Evolutionary conservation across 2,888 invertebrate genomes (phyloP).

Genomic region (Dynastes maya): DNA sequence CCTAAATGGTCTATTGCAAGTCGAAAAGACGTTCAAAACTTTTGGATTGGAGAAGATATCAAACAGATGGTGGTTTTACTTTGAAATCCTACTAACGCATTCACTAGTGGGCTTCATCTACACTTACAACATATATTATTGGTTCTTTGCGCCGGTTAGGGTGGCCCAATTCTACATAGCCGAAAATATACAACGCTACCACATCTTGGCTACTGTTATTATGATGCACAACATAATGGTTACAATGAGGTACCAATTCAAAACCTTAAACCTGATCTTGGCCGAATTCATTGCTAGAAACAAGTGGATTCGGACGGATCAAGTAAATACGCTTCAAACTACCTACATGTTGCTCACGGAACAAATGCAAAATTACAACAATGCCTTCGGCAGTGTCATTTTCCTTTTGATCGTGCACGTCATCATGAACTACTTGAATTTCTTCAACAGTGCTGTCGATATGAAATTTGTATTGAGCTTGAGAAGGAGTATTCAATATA

Average conservation of each 20-base stretch:
- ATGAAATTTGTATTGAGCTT: background rate
- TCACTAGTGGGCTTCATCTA: background rate
- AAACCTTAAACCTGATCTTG: conserved; percentile 16
- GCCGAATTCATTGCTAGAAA: background rate
- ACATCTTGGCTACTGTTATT: background rate
- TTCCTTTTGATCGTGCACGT: background rate
- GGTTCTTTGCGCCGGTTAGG: background rate
- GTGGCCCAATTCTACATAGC: background rate
- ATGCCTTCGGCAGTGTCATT: background rate
- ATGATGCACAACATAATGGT: background rate
- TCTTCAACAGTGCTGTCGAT: background rate
- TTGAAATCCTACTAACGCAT: background rate
- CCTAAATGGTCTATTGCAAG: background rate
- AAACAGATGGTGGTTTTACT: background rate
- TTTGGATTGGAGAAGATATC: background rate
- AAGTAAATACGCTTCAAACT: background rate
- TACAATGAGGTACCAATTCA: background rate
- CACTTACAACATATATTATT: background rate
- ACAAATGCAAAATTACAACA: conserved; percentile 9
- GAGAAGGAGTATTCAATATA: background rate
- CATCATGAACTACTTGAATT: background rate
- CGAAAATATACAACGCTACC: background rate
- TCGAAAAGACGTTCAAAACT: background rate
- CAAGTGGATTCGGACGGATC: background rate
- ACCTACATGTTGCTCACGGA: background rate